phyloP scores from a whole-genome alignment of 2,113 vertebrate genomes.

The Neogale vison region DNA sequence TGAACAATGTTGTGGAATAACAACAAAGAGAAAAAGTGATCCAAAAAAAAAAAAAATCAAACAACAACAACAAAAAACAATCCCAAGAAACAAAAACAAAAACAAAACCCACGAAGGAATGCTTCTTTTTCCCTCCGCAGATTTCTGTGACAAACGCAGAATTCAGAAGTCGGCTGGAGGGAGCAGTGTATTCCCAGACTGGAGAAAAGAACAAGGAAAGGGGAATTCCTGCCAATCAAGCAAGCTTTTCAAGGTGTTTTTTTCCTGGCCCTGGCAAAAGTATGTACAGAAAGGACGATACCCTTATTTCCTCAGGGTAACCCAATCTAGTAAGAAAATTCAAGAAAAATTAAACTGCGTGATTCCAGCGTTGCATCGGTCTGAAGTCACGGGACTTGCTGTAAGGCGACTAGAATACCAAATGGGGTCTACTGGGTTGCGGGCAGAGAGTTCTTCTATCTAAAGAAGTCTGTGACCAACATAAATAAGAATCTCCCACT shows the following conservation, averaged over 20 bases:
- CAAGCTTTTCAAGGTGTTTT: neutral
- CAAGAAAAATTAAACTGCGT: neutral
- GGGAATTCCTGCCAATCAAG: constrained; percentile 30
- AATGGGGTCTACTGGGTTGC: neutral
- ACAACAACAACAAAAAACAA: neutral
- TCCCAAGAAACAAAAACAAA: neutral
- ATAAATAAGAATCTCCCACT: neutral
- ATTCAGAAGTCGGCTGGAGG: constrained; percentile 15
- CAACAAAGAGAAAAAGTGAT: constrained; percentile 1
- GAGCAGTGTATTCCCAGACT: neutral
- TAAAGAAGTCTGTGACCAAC: neutral
- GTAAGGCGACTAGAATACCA: neutral
- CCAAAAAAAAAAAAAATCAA: neutral
- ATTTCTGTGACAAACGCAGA: constrained; percentile 33
- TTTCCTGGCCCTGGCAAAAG: neutral
- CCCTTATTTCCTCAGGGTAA: neutral
- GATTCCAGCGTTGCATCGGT: neutral
- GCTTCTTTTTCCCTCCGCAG: neutral
- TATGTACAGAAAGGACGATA: neutral
- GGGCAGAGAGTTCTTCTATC: neutral
- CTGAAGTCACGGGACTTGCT: neutral
- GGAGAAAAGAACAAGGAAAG: constrained; percentile 22
- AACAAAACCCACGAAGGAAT: neutral
- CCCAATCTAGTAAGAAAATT: neutral
- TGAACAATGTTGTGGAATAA: neutral